phyloP scores from a whole-genome alignment of 2,888 invertebrate species.

The Hypomecis punctinalis region DNA sequence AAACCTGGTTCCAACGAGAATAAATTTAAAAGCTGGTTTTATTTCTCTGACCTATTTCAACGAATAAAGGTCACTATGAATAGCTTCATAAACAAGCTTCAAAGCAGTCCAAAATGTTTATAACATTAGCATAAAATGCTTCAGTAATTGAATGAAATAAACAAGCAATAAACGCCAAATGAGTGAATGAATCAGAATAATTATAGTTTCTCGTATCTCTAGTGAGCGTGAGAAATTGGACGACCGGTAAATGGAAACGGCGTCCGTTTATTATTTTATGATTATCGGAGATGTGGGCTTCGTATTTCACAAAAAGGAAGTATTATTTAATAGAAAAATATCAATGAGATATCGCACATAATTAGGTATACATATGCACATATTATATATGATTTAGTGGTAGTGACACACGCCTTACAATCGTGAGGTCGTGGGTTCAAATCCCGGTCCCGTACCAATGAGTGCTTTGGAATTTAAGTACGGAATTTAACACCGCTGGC shows the following conservation, averaged over 20 bases:
- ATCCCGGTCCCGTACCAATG: too few relatives aligned
- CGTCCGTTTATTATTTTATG: conserved; percentile 46
- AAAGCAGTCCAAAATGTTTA: conserved; percentile 20
- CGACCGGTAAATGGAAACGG: conserved; percentile 52
- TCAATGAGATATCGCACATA: too few relatives aligned
- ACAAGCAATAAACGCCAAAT: conserved; percentile 11
- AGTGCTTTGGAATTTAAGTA: too few relatives aligned
- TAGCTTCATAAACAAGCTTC: conserved; percentile 16
- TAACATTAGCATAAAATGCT: conserved; percentile 13
- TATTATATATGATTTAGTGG: too few relatives aligned
- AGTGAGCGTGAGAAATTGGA: conserved; percentile 56
- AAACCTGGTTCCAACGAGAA: conserved; percentile 4
- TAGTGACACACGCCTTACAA: too few relatives aligned
- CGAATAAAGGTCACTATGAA: conserved; percentile 26
- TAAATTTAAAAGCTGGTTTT: conserved; percentile 19
- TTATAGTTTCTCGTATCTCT: conserved; percentile 46
- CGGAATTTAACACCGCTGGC: too few relatives aligned
- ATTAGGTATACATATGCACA: too few relatives aligned
- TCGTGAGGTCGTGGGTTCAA: too few relatives aligned
- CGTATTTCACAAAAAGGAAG: background rate
- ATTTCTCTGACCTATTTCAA: conserved; percentile 29
- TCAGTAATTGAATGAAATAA: conserved; percentile 14
- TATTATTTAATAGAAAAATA: background rate
- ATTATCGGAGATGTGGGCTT: background rate
- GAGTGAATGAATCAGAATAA: conserved; percentile 18